Percentiles rank a stretch among this genome's conserved stretches.
These are phyloP conservation scores for Aselliscus stoliczkanus DNA, from an alignment of 2,797 vertebrate species.

Conservation along the genomic window DNA sequence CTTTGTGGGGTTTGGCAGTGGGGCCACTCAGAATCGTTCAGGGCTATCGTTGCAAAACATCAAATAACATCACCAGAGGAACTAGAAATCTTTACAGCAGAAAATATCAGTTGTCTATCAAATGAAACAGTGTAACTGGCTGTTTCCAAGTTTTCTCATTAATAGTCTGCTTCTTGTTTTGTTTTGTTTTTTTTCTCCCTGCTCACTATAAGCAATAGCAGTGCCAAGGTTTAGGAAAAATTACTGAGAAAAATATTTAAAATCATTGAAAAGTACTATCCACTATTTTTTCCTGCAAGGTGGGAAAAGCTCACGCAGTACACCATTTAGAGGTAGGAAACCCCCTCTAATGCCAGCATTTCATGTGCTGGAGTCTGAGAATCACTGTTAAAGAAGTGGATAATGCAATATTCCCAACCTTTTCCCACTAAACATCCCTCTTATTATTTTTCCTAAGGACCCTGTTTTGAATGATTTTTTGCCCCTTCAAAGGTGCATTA, in stretches of 20 bases:
- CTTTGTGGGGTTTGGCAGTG: background rate
- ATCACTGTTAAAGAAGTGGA: background rate
- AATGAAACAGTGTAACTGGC: background rate
- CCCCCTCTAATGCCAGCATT: background rate
- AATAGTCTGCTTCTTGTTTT: background rate
- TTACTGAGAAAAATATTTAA: conserved; percentile 27
- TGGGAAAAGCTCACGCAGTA: background rate
- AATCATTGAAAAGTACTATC: background rate
- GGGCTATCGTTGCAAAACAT: background rate
- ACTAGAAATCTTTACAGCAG: background rate
- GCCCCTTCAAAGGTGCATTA: background rate
- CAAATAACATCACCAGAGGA: background rate
- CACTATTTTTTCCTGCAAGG: background rate
- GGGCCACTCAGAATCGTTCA: background rate
- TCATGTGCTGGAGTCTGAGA: background rate
- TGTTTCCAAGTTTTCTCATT: background rate
- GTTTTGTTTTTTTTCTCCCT: background rate
- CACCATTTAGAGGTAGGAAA: background rate
- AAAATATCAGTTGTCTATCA: background rate
- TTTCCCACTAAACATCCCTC: background rate
- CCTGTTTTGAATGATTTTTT: background rate
- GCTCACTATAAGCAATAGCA: background rate
- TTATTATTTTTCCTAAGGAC: background rate
- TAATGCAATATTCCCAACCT: background rate
- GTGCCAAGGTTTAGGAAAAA: background rate